Evolutionary conservation across 2,113 vertebrate genomes (phyloP).

Genomic region (Eretmochelys imbricata): DNA sequence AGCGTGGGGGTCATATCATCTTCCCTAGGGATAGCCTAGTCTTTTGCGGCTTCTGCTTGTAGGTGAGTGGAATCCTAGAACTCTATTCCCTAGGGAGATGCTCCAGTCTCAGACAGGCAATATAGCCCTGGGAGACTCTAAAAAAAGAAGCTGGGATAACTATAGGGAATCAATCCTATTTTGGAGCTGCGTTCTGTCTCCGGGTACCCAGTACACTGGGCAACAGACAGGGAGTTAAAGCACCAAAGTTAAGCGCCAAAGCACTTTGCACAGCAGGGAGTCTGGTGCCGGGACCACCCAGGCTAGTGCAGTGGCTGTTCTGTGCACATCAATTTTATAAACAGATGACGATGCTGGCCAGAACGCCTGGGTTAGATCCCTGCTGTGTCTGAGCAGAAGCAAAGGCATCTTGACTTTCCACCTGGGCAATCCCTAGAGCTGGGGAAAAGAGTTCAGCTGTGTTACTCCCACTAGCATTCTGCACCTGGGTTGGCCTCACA

Average conservation of each 20-base stretch:
- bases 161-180: not conserved
- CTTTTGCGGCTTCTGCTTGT: too few species aligned
- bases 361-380: too few species aligned
- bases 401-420: too few species aligned
- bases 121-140: not conserved
- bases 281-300: too few species aligned
- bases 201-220: too few species aligned
- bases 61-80: not conserved
- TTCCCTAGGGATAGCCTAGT: not conserved
- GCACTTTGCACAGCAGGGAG: too few species aligned
- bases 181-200: not conserved
- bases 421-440: not conserved
- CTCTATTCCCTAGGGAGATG: not conserved
- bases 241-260: too few species aligned
- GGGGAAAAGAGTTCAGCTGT: not conserved
- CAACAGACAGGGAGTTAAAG: too few species aligned
- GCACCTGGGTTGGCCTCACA: not conserved
- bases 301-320: too few species aligned
- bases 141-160: not conserved
- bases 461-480: not conserved
- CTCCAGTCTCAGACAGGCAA: not conserved
- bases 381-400: too few species aligned
- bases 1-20: not conserved
- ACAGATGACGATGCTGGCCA: too few species aligned
- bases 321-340: too few species aligned